Conservation (phyloP, 2,113 vertebrate genomes). For the Hiodon tergisus region DNA sequence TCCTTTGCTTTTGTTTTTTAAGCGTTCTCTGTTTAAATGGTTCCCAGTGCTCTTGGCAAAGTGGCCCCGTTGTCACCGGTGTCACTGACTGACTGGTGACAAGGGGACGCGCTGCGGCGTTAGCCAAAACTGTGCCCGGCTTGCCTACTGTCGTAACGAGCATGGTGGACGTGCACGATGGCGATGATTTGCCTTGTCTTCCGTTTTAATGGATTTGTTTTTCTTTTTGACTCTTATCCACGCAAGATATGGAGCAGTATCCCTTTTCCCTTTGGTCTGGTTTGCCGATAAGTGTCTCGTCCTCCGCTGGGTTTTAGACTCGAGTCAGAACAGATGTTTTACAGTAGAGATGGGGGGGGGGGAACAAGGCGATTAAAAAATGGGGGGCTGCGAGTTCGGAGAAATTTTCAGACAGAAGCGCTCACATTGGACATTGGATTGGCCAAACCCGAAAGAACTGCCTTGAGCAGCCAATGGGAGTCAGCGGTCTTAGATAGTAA, state of each 20-base stretch:
- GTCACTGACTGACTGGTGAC: background rate
- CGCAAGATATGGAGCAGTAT: background rate
- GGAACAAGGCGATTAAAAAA: too few relatives aligned
- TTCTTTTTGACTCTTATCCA: conserved; percentile 15
- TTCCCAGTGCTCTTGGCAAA: too few relatives aligned
- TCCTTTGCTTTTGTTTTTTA: background rate
- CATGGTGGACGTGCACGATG: conserved; percentile 2
- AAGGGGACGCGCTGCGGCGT: background rate
- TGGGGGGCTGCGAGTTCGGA: too few relatives aligned
- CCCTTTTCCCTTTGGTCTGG: conserved; percentile 8
- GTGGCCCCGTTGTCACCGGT: too few relatives aligned
- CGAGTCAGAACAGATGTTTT: background rate
- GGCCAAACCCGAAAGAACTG: background rate
- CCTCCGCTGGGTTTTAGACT: background rate
- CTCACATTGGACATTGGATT: too few relatives aligned
- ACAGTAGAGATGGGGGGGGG: background rate
- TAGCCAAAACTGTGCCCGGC: background rate
- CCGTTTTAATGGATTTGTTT: background rate
- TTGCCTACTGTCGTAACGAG: background rate
- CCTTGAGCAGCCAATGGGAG: background rate
- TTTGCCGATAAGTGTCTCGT: background rate
- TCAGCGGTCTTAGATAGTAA: background rate
- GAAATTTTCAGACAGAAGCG: too few relatives aligned
- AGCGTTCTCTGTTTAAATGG: background rate
- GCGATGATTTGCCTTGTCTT: conserved; percentile 3